These are phyloP conservation scores for Drosophila obscura DNA, from an alignment of 1,140 invertebrate species.

Conservation along the genomic window DNA sequence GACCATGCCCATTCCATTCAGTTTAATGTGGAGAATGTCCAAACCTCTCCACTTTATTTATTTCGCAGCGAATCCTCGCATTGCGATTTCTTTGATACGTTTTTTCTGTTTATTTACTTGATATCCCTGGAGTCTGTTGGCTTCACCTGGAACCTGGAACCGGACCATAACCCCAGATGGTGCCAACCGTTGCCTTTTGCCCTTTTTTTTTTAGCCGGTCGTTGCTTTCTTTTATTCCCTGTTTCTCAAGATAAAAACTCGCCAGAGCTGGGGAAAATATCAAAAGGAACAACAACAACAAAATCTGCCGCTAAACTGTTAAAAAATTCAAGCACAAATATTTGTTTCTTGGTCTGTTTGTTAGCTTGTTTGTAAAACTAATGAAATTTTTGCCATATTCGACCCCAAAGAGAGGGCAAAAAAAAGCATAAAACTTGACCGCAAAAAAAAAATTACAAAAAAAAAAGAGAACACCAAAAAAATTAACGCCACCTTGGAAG, in stretches of 20 bases:
- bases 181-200: conserved; percentile 26
- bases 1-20: too few relatives aligned
- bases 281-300: conserved; percentile 35
- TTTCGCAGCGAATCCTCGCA: conserved; percentile 15
- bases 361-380: conserved; percentile 81
- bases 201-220: conserved; percentile 17
- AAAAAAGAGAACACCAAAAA: conserved; percentile 57
- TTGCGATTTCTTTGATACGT: conserved; percentile 32
- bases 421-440: conserved; percentile 65
- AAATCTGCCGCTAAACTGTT: conserved; percentile 67
- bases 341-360: conserved; percentile 79
- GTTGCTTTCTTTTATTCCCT: conserved; percentile 4
- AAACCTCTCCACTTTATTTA: too few relatives aligned
- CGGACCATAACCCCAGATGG: conserved; percentile 68
- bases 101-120: conserved; percentile 58
- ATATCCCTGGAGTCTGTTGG: conserved; percentile 54
- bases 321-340: conserved; percentile 79
- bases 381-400: conserved; percentile 81
- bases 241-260: conserved; percentile 62
- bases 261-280: conserved; percentile 18
- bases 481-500: conserved; percentile 70
- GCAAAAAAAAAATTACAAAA: conserved; percentile 68
- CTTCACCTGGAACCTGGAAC: conserved; percentile 62
- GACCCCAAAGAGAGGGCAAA: conserved; percentile 55
- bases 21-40: too few relatives aligned